Base-by-base conservation (phyloP, 1,140 invertebrate species). In the Drosophila sturtevanti region DNA sequence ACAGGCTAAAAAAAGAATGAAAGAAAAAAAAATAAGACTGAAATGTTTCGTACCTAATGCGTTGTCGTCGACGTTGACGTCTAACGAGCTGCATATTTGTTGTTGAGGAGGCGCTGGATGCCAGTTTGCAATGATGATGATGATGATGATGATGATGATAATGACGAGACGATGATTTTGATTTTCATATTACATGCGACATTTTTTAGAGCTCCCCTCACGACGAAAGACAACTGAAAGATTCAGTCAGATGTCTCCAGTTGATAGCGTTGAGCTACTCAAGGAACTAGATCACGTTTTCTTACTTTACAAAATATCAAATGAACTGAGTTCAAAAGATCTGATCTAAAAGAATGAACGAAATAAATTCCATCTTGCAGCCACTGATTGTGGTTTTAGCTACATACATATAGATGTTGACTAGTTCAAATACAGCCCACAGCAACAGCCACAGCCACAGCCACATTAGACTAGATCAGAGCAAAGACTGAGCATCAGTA, bases 271-370 rank as follows among this genome's bases (percentile, higher is more conserved):
- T 6, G 51, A 14, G 22, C 21, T 24, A 7, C 16, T 34, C 16
- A 16, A 18, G 5, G 9, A 31, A 34, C 27, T 27, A 34, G 31
- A 18, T 35, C 54, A 34, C 14, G 27, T 56, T 56, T 5, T 1
- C 14, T 55, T 9, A 31, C 16, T 7, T 10, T 21, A 10, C 41
- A 44, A 0, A 14, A 44, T 4, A 21, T 48, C 41, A 11, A 16
- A n/a, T 56, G 22, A 56, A 56, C 27, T 14, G 31, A 35, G 54
- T 56, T 56, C 9, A 21, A 63, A n/a, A n/a, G n/a, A 74, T 74
- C 70, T 65, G 2, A 74, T 59, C 72, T 77, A 74, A 78, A 72
- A 77, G 69, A 78, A 66, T 63, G 73, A 82, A 65, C 73, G 69
- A 60, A 72, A 37, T 63, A 63, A 58, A 60, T 60, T 61, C 38